Evolutionary conservation across 2,797 vertebrate species (phyloP), one percentile per base, ranked within the genome.

Genomic region (Chaunax sp.): DNA sequence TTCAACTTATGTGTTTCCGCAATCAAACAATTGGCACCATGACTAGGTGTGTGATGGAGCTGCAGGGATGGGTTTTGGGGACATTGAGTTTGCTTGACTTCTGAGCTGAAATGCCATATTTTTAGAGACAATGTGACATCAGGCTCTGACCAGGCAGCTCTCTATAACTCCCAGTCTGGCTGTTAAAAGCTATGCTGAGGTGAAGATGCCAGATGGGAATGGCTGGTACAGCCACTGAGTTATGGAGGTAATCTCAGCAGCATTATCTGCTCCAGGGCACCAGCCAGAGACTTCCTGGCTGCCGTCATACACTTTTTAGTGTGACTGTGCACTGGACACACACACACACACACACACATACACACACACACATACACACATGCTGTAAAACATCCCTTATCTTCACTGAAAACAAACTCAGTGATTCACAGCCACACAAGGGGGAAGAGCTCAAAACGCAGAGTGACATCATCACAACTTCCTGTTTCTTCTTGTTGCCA

Each of bases 391-490:
- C 63, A 70, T 72, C 67, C 62, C 78, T 69, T 82, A 78, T 86
- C 84, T 80, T 47, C 20, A 8, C 55, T 76, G 49, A 76, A 76
- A 85, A 75, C 77, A 84, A 62, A 76, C 63, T 64, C 74, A 25
- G 75, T 90, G 87, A 92, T 85, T 91, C 91, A 92, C 55, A 41
- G 75, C 67, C 77, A 82, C 68, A 83, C 68, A 75, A 45, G 20
- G 72, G 68, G 78, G 70, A 80, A 67, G 78, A 72, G 84, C 80
- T 75, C 77, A 75, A 85, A 89, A 87, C 88, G 86, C 84, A 73
- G 67, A 55, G 26, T 93, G 91, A 93, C 89, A 87, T 93, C 90
- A 93, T 85, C 54, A 86, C 77, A 77, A 87, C 90, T 93, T 94
- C 93, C 91, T 94, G 90, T 94, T 93, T 93, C 84, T 78, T 46